phyloP scores from a whole-genome alignment of 2,888 invertebrate species.

The Eugnorisma glareosa region DNA sequence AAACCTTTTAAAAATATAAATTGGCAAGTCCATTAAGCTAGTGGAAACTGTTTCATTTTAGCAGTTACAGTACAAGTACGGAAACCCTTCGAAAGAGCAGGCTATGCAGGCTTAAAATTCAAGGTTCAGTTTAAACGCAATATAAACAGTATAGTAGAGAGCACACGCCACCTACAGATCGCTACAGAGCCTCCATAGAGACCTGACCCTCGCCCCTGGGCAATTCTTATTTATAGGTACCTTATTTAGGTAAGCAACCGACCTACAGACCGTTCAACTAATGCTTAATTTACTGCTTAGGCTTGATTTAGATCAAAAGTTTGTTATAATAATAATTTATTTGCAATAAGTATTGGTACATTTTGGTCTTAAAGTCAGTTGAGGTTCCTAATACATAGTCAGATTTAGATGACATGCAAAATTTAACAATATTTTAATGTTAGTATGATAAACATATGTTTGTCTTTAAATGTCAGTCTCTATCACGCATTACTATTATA shows the following conservation, averaged over 20 bases:
- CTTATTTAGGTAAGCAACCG: constrained; percentile 8
- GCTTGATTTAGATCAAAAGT: not conserved
- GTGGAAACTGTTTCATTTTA: not conserved
- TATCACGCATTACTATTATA: too few species aligned
- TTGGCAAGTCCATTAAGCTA: not conserved
- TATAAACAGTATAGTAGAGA: not conserved
- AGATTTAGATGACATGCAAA: too few species aligned
- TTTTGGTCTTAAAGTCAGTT: too few species aligned
- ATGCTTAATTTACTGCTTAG: constrained; percentile 3
- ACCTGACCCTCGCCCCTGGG: not conserved
- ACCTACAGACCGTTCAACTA: not conserved
- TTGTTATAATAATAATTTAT: too few species aligned
- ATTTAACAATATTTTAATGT: too few species aligned
- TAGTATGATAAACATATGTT: too few species aligned
- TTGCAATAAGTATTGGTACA: too few species aligned
- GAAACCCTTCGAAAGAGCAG: too few species aligned
- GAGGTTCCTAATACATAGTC: too few species aligned
- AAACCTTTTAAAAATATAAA: not conserved
- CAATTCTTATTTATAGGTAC: constrained; percentile 1
- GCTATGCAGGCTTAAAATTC: not conserved
- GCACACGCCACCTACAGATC: not conserved
- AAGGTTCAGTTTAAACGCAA: not conserved
- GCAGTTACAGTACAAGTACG: too few species aligned
- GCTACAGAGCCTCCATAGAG: not conserved
- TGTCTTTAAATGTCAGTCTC: too few species aligned